These are phyloP conservation scores for Parapsyche elsis DNA, from an alignment of 1,140 invertebrate genomes.

Conservation along the genomic window DNA sequence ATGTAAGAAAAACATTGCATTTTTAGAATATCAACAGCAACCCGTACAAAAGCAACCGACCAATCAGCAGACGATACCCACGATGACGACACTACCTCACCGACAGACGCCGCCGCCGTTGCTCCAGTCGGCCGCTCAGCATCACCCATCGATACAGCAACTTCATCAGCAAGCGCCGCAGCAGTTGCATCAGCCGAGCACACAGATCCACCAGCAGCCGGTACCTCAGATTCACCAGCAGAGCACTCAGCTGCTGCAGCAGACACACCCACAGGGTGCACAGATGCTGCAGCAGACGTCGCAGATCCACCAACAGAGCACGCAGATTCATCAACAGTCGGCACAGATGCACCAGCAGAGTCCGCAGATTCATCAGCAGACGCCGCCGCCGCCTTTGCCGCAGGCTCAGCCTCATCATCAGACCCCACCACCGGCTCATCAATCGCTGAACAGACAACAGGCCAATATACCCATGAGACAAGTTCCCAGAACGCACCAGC, in stretches of 20 bases:
- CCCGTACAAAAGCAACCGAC: slow-evolving; percentile 36
- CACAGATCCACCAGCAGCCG: slow-evolving; percentile 34
- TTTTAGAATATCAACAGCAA: slow-evolving; percentile 46
- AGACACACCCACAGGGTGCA: slow-evolving; percentile 31
- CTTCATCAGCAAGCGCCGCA: slow-evolving; percentile 30
- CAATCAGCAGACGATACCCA: slow-evolving; percentile 25
- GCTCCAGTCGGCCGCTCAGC: slow-evolving; percentile 19
- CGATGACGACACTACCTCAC: slow-evolving; percentile 36
- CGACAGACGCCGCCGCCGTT: slow-evolving; percentile 46
- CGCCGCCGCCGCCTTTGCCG: slow-evolving; percentile 24
- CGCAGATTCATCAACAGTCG: slow-evolving; percentile 27
- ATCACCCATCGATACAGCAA: slow-evolving; percentile 39
- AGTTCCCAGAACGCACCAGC: slow-evolving; percentile 41
- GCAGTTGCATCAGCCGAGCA: slow-evolving; percentile 33
- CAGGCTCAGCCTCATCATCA: slow-evolving; percentile 42
- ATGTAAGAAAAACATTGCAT: neutral
- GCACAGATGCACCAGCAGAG: slow-evolving; percentile 37
- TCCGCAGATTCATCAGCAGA: slow-evolving; percentile 43
- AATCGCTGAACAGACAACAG: slow-evolving; percentile 34
- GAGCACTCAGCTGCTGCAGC: slow-evolving; percentile 29
- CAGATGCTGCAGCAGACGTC: slow-evolving; percentile 22
- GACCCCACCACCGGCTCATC: slow-evolving; percentile 37
- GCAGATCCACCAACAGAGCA: slow-evolving; percentile 27
- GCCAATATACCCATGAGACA: slow-evolving; percentile 38
- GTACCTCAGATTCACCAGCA: slow-evolving; percentile 5